phyloP scores from a whole-genome alignment of 2,888 invertebrate species.

The Oligia strigilis region DNA sequence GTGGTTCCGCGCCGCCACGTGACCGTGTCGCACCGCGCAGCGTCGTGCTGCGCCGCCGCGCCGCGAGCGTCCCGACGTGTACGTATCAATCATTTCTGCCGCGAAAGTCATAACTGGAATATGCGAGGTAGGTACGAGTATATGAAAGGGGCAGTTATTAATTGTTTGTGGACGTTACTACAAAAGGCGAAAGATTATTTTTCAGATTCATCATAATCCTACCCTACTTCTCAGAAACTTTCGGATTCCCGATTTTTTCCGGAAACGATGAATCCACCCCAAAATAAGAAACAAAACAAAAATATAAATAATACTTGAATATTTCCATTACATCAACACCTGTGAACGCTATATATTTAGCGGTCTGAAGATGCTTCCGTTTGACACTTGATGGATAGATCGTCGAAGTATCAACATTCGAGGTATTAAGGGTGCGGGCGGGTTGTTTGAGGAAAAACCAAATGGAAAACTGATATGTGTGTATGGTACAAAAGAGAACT shows the following conservation, averaged over 20 bases:
- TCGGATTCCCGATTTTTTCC: neutral
- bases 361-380: neutral
- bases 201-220: neutral
- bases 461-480: neutral
- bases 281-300: neutral
- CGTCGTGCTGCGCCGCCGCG: neutral
- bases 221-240: neutral
- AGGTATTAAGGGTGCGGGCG: too few species aligned
- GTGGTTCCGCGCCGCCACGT: conserved; percentile 70
- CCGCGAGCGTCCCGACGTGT: conserved; percentile 15
- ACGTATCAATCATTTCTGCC: conserved; percentile 33
- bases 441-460: neutral
- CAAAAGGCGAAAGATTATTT: neutral
- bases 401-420: neutral
- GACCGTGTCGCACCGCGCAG: conserved; percentile 22
- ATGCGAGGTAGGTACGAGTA: neutral
- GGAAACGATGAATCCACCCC: neutral
- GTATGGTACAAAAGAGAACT: neutral
- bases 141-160: conserved; percentile 9
- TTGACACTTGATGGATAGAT: conserved; percentile 8
- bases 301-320: neutral
- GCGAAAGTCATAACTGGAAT: conserved; percentile 17
- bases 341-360: neutral
- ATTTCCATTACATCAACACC: neutral
- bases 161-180: neutral